Evolutionary conservation across 2,113 vertebrate species (phyloP).

Genomic region (Pteronura brasiliensis): DNA sequence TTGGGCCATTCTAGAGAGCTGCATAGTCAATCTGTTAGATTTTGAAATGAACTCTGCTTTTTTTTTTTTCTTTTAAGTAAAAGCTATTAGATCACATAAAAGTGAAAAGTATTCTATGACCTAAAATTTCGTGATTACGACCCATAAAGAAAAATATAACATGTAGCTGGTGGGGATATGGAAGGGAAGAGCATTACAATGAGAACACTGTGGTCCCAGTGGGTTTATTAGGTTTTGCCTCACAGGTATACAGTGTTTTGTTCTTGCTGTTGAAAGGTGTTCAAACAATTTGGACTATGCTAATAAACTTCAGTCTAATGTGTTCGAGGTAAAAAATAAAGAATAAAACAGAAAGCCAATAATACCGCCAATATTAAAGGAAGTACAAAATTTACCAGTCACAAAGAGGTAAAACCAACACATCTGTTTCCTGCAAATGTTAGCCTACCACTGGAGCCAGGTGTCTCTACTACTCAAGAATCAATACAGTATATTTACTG

Average conservation of each 20-base stretch:
- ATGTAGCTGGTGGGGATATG: not conserved
- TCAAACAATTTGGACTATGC: not conserved
- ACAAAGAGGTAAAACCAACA: not conserved
- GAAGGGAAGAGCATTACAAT: not conserved
- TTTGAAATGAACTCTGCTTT: not conserved
- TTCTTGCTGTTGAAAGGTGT: slow-evolving; percentile 47
- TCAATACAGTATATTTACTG: not conserved
- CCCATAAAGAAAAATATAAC: not conserved
- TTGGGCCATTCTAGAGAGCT: not conserved
- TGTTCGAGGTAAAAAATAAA: not conserved
- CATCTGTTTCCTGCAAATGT: slow-evolving; percentile 3
- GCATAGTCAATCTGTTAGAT: not conserved
- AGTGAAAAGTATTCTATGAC: not conserved
- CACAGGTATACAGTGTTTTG: not conserved
- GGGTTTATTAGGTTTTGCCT: not conserved
- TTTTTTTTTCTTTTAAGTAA: not conserved
- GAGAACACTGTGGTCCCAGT: not conserved
- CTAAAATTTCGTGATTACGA: not conserved
- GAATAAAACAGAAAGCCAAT: not conserved
- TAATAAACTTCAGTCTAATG: not conserved
- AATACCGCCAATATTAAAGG: not conserved
- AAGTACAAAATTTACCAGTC: not conserved
- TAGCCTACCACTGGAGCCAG: not conserved
- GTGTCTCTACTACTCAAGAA: not conserved
- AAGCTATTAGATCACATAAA: not conserved